Conservation (phyloP, 2,888 invertebrate species). For the Hydriomena furcata region DNA sequence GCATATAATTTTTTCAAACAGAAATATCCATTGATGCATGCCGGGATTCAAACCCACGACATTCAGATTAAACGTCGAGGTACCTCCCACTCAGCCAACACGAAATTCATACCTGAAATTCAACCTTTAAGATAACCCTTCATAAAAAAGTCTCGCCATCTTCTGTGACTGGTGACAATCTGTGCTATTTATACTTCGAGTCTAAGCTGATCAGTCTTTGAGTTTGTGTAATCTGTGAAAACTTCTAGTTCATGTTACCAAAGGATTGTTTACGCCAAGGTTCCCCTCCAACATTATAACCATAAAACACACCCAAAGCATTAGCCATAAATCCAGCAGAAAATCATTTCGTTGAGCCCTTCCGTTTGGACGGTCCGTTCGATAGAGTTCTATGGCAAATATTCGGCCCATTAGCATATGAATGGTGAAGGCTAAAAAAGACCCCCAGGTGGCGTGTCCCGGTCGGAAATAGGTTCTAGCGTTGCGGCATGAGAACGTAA, state of each 20-base stretch:
- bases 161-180: no score
- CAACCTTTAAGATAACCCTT: no score
- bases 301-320: conserved; percentile 23
- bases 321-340: conserved; percentile 28
- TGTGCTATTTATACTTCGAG: no score
- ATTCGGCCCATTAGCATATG: conserved; percentile 74
- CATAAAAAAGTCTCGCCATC: no score
- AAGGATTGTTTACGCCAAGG: background rate
- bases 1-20: no score
- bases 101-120: no score
- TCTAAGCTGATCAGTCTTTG: no score
- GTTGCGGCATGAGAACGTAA: background rate
- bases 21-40: no score
- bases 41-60: no score
- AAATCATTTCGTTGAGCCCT: conserved; percentile 27
- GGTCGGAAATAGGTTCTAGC: conserved; percentile 59
- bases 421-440: conserved; percentile 71
- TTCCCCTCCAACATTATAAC: conserved; percentile 6
- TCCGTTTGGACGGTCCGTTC: conserved; percentile 25
- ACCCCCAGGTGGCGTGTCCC: conserved; percentile 65
- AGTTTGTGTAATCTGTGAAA: no score
- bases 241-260: background rate
- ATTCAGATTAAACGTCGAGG: no score
- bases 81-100: no score
- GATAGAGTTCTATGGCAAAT: conserved; percentile 42